These are phyloP conservation scores for Muntiacus reevesi DNA, from an alignment of 2,113 vertebrate genomes.

Conservation along the genomic window DNA sequence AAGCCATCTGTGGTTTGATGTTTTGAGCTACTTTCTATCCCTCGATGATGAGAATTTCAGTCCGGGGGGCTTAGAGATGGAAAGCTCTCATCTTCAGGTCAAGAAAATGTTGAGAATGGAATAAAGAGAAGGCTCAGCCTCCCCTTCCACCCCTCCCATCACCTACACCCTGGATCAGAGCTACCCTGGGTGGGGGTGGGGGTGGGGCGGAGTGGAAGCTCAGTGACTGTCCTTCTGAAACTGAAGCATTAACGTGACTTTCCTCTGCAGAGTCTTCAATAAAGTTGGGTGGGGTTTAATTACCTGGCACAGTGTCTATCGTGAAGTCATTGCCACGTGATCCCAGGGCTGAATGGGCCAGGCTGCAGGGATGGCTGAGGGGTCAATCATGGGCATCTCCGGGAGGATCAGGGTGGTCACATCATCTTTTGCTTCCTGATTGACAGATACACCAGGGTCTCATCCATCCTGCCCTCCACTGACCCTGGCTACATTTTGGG, in stretches of 20 bases:
- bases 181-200: neutral
- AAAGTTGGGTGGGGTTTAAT: neutral
- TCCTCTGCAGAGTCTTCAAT: neutral
- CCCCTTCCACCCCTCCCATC: too few species aligned
- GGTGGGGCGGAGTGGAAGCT: neutral
- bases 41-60: neutral
- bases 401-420: too few species aligned
- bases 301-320: fast-evolving
- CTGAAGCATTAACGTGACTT: fast-evolving
- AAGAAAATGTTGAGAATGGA: fast-evolving
- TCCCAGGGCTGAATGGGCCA: neutral
- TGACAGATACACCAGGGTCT: neutral
- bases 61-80: neutral
- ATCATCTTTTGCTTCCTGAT: neutral
- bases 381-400: neutral
- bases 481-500: too few species aligned
- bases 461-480: neutral
- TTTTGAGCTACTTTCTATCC: neutral
- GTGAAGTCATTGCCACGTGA: fast-evolving
- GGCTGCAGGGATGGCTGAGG: neutral
- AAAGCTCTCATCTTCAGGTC: neutral
- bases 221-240: neutral
- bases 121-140: neutral
- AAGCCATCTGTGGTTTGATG: neutral
- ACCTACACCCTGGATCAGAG: neutral